Evolutionary conservation across 2,888 invertebrate species (phyloP), one percentile per base, ranked within the genome.

Genomic region (Smittia aterrima): DNA sequence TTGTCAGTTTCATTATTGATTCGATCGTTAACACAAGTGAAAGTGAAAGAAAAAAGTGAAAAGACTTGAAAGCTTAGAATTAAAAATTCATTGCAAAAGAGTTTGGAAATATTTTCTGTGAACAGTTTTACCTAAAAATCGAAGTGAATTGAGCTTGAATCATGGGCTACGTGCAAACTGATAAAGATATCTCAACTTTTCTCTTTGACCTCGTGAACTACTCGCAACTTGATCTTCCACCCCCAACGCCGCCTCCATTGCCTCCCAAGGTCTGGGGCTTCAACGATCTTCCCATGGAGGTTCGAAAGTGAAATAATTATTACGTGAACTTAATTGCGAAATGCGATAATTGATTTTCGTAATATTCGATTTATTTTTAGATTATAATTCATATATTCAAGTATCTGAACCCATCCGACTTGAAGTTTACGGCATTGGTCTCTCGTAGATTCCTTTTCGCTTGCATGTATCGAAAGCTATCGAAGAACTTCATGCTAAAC

Each of bases 351-450:
- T 11, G 64, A 64, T n/a, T 27, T 1, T 13, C 27, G n/a, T 27
- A 64, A 67, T 41, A 16, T 67, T 18, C 16, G 11, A 38, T 71
- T 20, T 71, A 32, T 64, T 74, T 74, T 27, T 66, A 74, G 74
- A 64, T 74, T 38, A 64, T 74, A 22, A 40, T 74, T 74, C 74
- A 74, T 20, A 74, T 74, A 3, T 74, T 74, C 18, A 74, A 74
- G 27, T 74, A 62, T 25, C 18, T 74, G 9, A 74, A 74, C 24
- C n/a, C 32, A 3, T 40, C 40, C n/a, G 74, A 74, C 9, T 27
- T 64, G 22, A 64, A 74, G 20, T 13, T 1, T 18, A 40, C 6
- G 11, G 64, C 66, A 9, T 66, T 74, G 25, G 74, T 74, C 0
- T 64, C 20, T 27, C 40, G 74, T 4, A 22, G 47, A 25, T 74